Evolutionary conservation across 1,140 invertebrate species (phyloP), one percentile per base, ranked within the genome.

Genomic region (Aphidius ervi): DNA sequence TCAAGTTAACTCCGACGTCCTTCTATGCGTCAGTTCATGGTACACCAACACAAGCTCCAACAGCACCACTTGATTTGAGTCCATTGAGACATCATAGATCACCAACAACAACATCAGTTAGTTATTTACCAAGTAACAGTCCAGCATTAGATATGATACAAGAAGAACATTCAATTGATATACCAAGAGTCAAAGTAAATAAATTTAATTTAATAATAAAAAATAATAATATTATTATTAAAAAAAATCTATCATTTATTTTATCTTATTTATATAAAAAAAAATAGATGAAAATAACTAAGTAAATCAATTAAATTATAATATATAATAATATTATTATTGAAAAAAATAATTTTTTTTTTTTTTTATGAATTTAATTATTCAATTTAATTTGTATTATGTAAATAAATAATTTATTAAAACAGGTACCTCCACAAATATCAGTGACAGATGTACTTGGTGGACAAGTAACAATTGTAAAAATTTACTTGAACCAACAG

Each of bases 381-480:
- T n/a, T n/a, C n/a, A n/a, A n/a, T n/a, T n/a, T n/a, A n/a, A n/a
- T n/a, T n/a, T n/a, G n/a, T n/a, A n/a, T n/a, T n/a, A n/a, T n/a
- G n/a, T n/a, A n/a, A n/a, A n/a, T 47, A n/a, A n/a, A 47, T 54
- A 10, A 54, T 6, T 6, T 43, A 6, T 42, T 54, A 5, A 54
- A 54, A 40, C 40, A 80, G 74, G 75, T 79, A 67, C 77, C 87
- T 70, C 93, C 94, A 1, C 92, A 94, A 77, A 96, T 96, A 64
- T 94, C 91, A 66, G 84, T 95, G 5, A 95, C 93, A 1, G 94
- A 96, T 74, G 92, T 92, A 61, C 80, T 90, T 43, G 91, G 91
- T n/a, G 90, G 88, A 23, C 90, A 92, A 74, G 86, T 91, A 1
- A 90, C 89, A 0, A n/a, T n/a, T n/a, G n/a, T n/a, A n/a, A n/a